Evolutionary conservation across 2,797 vertebrate species (phyloP).

Genomic region (Diglossa cyanea): DNA sequence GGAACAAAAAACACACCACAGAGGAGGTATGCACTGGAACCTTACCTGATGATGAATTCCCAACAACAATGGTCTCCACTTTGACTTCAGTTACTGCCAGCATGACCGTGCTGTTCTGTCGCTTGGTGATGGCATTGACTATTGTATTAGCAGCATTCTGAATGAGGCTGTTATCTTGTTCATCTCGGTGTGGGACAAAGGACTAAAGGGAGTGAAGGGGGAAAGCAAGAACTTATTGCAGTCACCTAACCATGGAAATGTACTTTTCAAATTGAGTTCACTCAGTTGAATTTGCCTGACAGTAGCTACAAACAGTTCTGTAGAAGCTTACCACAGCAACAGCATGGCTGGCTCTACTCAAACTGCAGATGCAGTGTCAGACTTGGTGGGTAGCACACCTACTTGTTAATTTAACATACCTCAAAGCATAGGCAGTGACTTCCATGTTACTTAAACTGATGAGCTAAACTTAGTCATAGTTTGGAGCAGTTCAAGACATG

Average conservation of each 20-base stretch:
- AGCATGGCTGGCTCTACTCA: background rate
- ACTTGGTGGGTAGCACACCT: background rate
- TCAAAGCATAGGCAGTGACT: constrained; percentile 7
- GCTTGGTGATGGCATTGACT: constrained; percentile 84
- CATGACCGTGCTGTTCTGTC: constrained; percentile 88
- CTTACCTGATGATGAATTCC: constrained; percentile 73
- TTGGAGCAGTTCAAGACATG: background rate
- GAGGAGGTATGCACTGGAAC: background rate
- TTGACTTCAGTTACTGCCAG: constrained; percentile 91
- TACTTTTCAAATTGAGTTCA: background rate
- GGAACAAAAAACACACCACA: background rate
- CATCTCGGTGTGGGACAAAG: constrained; percentile 80
- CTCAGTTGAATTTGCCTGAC: background rate
- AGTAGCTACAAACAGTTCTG: background rate
- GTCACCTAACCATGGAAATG: background rate
- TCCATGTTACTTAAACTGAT: background rate
- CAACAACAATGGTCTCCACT: constrained; percentile 80
- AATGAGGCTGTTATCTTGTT: constrained; percentile 82
- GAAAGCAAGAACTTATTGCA: background rate
- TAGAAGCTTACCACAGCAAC: background rate
- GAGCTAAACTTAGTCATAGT: constrained; percentile 38
- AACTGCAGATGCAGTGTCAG: background rate
- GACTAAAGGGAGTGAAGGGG: constrained; percentile 73
- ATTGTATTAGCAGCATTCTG: constrained; percentile 84
- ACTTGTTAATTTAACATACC: background rate